phyloP scores from a whole-genome alignment of 1,140 invertebrate genomes.

The Arctopsyche grandis region DNA sequence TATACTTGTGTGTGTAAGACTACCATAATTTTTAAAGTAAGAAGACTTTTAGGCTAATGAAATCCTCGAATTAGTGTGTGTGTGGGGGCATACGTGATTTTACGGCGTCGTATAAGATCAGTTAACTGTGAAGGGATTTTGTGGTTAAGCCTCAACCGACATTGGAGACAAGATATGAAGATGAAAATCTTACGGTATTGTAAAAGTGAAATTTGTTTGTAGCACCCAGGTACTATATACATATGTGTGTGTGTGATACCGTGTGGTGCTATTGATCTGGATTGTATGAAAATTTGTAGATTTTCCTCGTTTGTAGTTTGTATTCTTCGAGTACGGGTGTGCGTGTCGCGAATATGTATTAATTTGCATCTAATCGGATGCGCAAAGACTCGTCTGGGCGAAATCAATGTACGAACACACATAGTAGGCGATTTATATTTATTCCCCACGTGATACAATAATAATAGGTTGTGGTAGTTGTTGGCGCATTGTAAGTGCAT shows the following conservation, averaged over 20 bases:
- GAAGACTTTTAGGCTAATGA: constrained; percentile 5
- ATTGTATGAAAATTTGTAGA: background rate
- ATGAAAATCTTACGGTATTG: too few relatives aligned
- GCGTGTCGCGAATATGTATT: constrained; percentile 16
- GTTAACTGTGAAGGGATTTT: background rate
- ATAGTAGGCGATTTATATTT: constrained; percentile 1
- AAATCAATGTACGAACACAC: background rate
- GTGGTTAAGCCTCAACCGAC: background rate
- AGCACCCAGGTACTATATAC: too few relatives aligned
- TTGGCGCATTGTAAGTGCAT: background rate
- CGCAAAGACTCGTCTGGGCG: background rate
- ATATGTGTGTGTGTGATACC: too few relatives aligned
- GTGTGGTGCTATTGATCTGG: too few relatives aligned
- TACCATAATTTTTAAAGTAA: constrained; percentile 14
- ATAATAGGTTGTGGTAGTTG: background rate
- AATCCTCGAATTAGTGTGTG: constrained; percentile 18
- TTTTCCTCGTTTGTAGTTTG: background rate
- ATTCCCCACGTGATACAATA: background rate
- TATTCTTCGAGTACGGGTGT: background rate
- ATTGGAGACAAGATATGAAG: too few relatives aligned
- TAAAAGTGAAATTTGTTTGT: too few relatives aligned
- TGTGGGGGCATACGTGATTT: constrained; percentile 12
- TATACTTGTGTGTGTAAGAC: background rate
- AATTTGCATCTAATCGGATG: constrained; percentile 29
- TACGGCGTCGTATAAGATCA: constrained; percentile 18